Conservation (phyloP, 1,140 invertebrate genomes). For the Sycophaga agraensis region DNA sequence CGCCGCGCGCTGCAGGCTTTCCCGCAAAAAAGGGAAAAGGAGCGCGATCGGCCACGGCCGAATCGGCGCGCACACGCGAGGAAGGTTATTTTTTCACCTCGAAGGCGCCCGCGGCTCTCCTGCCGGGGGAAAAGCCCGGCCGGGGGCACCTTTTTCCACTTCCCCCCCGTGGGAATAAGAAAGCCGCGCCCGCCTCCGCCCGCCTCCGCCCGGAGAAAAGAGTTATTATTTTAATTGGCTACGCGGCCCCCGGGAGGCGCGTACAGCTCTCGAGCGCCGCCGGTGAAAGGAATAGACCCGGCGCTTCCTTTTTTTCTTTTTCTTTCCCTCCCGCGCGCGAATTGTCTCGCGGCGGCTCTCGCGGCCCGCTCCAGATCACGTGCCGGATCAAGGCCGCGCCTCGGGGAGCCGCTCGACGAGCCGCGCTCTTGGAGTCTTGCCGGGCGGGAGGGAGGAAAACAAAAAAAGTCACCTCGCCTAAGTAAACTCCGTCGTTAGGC, state of each 20-base stretch:
- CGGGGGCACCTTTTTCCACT: neutral
- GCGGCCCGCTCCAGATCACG: slow-evolving; percentile 26
- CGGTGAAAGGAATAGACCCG: too few species aligned
- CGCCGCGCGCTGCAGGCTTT: too few species aligned
- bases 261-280: neutral
- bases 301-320: too few species aligned
- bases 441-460: neutral
- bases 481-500: slow-evolving; percentile 27
- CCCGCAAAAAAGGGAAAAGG: too few species aligned
- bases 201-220: slow-evolving; percentile 7
- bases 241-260: neutral
- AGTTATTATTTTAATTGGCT: slow-evolving; percentile 45
- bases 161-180: slow-evolving; percentile 43
- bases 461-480: slow-evolving; percentile 22
- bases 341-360: neutral
- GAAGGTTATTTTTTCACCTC: slow-evolving; percentile 22
- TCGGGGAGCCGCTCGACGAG: neutral
- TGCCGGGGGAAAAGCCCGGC: slow-evolving; percentile 9
- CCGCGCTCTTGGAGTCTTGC: neutral
- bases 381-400: slow-evolving; percentile 24
- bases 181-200: slow-evolving; percentile 32
- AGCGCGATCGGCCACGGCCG: too few species aligned
- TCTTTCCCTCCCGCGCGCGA: neutral
- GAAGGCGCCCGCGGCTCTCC: neutral
- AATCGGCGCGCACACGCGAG: too few species aligned